Percentiles rank a stretch among this genome's conserved stretches.
phyloP scores from a whole-genome alignment of 2,113 vertebrate genomes.

The Dromiciops gliroides region DNA sequence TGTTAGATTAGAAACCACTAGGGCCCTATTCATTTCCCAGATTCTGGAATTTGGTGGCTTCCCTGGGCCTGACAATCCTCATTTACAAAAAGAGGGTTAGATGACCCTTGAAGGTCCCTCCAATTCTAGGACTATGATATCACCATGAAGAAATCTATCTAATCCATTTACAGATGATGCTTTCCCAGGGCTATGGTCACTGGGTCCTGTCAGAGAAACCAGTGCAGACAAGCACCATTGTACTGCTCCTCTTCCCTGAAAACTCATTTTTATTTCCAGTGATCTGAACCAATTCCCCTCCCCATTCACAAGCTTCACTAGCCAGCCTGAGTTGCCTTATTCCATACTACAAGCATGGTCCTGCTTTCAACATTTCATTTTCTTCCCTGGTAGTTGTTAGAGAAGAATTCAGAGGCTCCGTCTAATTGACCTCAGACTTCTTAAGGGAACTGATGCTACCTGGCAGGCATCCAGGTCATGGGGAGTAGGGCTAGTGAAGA shows the following conservation, averaged over 20 bases:
- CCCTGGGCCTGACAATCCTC: neutral
- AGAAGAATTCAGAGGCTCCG: neutral
- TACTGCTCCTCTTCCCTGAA: neutral
- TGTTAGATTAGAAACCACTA: too few relatives aligned
- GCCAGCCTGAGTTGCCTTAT: neutral
- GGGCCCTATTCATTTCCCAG: too few relatives aligned
- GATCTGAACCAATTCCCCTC: neutral
- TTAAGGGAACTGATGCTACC: neutral
- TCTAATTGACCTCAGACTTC: neutral
- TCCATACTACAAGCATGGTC: neutral
- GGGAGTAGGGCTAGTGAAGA: neutral
- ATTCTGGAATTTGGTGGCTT: neutral
- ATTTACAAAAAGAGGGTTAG: neutral
- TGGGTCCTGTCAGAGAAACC: neutral
- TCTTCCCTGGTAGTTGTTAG: neutral
- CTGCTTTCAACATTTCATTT: neutral
- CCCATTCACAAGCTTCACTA: neutral
- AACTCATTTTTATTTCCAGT: neutral
- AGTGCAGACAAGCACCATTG: neutral
- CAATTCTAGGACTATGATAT: neutral
- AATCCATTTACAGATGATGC: neutral
- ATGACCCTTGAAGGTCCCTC: neutral
- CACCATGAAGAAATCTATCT: too few relatives aligned
- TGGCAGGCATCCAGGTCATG: neutral
- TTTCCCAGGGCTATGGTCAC: neutral